Evolutionary conservation across 2,888 invertebrate genomes (phyloP).

Genomic region (Melanotus villosus): DNA sequence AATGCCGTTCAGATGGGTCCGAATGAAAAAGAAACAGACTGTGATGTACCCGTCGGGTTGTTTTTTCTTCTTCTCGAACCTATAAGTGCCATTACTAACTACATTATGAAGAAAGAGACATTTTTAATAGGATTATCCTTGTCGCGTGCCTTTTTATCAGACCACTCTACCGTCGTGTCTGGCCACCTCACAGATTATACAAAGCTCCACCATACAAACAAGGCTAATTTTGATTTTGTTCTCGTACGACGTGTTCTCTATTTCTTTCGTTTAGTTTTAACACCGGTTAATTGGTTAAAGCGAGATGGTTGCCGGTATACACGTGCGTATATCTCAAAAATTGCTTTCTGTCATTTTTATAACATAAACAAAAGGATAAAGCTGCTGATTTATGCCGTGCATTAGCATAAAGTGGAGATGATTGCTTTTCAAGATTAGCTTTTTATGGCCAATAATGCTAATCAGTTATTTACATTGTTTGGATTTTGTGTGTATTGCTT

Average conservation of each 20-base stretch:
- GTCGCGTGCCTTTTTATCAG: slow-evolving; percentile 52
- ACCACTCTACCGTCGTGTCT: slow-evolving; percentile 48
- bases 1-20: background rate
- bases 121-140: slow-evolving; percentile 51
- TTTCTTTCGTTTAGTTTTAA: slow-evolving; percentile 19
- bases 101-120: slow-evolving; percentile 47
- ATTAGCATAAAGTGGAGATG: slow-evolving; percentile 53
- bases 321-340: slow-evolving; percentile 19
- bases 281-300: slow-evolving; percentile 13
- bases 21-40: slow-evolving; percentile 5
- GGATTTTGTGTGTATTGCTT: slow-evolving; percentile 43
- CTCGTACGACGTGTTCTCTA: slow-evolving; percentile 6
- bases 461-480: slow-evolving; percentile 49
- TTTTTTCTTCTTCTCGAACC: background rate
- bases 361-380: slow-evolving; percentile 54
- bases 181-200: slow-evolving; percentile 47
- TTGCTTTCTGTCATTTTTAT: slow-evolving; percentile 47
- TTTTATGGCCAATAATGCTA: slow-evolving; percentile 49
- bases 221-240: slow-evolving; percentile 17
- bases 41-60: slow-evolving; percentile 10
- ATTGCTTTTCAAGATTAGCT: slow-evolving; percentile 49
- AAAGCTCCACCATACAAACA: slow-evolving; percentile 41
- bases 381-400: slow-evolving; percentile 51
- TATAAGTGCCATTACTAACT: slow-evolving; percentile 42
- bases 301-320: slow-evolving; percentile 7